Evolutionary conservation across 2,113 vertebrate genomes (phyloP).

Genomic region (Caloenas nicobarica): DNA sequence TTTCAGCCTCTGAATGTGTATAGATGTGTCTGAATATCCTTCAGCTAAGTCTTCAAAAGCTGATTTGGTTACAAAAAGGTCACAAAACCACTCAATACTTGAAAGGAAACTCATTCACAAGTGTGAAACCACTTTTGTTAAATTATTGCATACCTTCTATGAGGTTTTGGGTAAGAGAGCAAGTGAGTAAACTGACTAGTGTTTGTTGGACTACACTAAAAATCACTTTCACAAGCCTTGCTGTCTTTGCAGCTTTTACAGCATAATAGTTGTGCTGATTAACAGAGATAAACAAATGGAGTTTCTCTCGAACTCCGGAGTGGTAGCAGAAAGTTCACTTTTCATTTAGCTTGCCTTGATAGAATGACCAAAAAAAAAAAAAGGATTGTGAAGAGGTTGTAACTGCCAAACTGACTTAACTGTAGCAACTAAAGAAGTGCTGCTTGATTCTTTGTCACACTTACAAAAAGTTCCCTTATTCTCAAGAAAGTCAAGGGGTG

Average conservation of each 20-base stretch:
- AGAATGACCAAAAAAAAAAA: neutral
- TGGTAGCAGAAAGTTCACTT: neutral
- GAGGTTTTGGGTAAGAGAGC: neutral
- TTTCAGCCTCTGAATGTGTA: neutral
- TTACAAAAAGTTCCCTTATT: neutral
- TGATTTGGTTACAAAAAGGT: neutral
- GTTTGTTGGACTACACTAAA: neutral
- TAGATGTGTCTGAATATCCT: neutral
- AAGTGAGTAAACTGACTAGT: neutral
- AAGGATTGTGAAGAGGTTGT: neutral
- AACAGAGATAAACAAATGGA: neutral
- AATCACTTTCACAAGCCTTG: neutral
- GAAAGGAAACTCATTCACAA: neutral
- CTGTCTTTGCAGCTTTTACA: neutral
- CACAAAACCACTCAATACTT: neutral
- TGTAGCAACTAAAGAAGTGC: neutral
- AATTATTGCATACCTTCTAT: fast-evolving
- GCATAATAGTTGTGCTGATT: slow-evolving; percentile 10
- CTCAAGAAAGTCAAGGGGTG: neutral
- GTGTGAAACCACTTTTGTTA: neutral
- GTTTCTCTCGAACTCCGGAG: neutral
- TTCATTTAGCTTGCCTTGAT: neutral
- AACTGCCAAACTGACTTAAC: neutral
- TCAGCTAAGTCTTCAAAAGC: neutral
- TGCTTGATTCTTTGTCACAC: neutral